Evolutionary conservation across 1,140 invertebrate species (phyloP), one percentile per base, ranked within the genome.

Genomic region (Euura lappo): DNA sequence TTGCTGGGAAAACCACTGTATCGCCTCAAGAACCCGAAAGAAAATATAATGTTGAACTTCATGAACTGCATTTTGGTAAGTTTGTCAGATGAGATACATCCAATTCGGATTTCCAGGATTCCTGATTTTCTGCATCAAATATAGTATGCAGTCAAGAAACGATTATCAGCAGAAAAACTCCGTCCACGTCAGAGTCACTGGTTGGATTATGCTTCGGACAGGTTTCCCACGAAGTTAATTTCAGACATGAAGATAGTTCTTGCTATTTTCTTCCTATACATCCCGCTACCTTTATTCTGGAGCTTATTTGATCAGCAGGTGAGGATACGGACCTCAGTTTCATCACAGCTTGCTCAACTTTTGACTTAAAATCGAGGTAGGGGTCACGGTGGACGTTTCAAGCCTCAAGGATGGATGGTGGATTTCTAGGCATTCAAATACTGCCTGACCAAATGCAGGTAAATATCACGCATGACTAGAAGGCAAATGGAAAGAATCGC

Each of bases 251-350:
- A 94, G 82, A 81, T 86, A 2, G 82, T 95, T 44, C 79, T 93
- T 2, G 87, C 90, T 70, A 90, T 96, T 8, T 83, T 96, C 0
- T 83, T 93, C 0, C 88, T 97, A 6, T 96, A 94, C 80, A 82
- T 96, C 45, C 95, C 95, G 1, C 81, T 96, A 8, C 94, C 95
- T 0, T 81, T 96, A 5, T 97, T 96, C 84, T 96, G 95, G 95
- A 93, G 94, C 3, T 87, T 97, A 1, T 94, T 93, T 80, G 93
- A 94, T 81, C 93, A 94, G 84, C 93, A 93, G 86, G 90, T 91
- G 83, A 76, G 72, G 69, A 71, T 74, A 7, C 10, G 45, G 6
- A 85, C 69, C 45, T 68, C 28, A 10, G 11, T 68, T 42, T 10
- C 11, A 68, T 8, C 11, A 68, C 11, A 68, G 4, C 11, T n/a